phyloP scores from a whole-genome alignment of 2,888 invertebrate genomes.

The Catocala nupta region DNA sequence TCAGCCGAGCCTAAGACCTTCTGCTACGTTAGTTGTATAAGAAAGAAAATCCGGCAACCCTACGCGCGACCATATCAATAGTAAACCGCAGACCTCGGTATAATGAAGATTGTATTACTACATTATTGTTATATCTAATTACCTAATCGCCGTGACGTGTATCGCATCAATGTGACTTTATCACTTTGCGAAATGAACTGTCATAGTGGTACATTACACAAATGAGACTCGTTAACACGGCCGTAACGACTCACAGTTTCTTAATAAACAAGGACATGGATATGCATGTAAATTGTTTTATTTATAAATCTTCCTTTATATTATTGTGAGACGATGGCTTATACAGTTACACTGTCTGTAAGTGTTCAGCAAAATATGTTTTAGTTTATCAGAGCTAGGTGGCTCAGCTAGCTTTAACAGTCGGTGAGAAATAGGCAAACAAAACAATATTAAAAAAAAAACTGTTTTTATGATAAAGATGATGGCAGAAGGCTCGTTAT shows the following conservation, averaged over 20 bases:
- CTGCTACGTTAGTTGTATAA: no score
- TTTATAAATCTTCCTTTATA: conserved; percentile 1
- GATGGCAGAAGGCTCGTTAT: no score
- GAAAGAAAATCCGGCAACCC: neutral
- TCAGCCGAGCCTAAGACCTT: no score
- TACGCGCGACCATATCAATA: conserved; percentile 49
- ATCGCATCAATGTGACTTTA: conserved; percentile 47
- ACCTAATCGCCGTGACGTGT: conserved; percentile 52
- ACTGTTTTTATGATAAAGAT: no score
- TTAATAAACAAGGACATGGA: conserved; percentile 35
- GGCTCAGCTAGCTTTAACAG: no score
- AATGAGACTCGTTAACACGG: conserved; percentile 46
- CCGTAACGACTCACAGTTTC: conserved; percentile 40
- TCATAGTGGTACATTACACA: conserved; percentile 42
- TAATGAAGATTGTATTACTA: conserved; percentile 64
- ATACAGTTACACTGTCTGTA: no score
- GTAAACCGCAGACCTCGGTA: conserved; percentile 73
- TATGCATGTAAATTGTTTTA: conserved; percentile 17
- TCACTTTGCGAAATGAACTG: conserved; percentile 35
- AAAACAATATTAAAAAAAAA: no score
- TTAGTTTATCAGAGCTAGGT: no score
- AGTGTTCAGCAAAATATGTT: no score
- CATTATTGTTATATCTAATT: conserved; percentile 58
- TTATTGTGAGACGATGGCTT: no score
- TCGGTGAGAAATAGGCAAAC: no score